Percentiles rank a stretch among this genome's conserved stretches.
phyloP scores from a whole-genome alignment of 2,113 vertebrate genomes.

The Ranitomeya variabilis region DNA sequence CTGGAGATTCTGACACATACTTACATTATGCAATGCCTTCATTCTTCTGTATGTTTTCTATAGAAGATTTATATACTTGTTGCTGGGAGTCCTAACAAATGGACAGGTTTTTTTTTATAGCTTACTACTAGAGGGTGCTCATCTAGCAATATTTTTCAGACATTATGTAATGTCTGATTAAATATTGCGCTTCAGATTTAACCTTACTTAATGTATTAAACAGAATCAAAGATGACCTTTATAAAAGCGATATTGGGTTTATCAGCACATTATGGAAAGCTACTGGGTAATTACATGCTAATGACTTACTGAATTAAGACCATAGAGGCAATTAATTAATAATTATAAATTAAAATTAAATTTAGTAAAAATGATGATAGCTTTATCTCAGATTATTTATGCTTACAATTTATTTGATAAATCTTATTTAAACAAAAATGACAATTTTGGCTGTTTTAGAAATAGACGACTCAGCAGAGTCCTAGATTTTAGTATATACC shows the following conservation, averaged over 20 bases:
- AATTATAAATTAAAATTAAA: conserved; percentile 11
- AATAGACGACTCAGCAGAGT: not conserved
- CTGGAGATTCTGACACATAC: no score
- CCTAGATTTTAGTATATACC: not conserved
- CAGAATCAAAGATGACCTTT: not conserved
- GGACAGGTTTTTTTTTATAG: no score
- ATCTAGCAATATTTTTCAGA: not conserved
- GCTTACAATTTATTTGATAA: conserved; percentile 16
- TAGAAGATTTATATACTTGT: no score
- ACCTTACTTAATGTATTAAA: not conserved
- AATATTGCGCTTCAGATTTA: not conserved
- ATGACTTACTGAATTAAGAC: conserved; percentile 1
- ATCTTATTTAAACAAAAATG: not conserved
- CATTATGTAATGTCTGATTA: not conserved
- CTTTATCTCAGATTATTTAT: conserved; percentile 3
- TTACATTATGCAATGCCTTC: no score
- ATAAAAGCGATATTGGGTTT: not conserved
- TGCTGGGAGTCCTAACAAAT: no score
- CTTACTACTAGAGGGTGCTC: no score
- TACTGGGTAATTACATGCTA: conserved; percentile 10
- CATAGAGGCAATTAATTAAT: conserved; percentile 1
- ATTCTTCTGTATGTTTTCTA: no score
- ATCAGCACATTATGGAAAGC: not conserved
- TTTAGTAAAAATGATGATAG: not conserved
- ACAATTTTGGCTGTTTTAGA: not conserved